phyloP scores from a whole-genome alignment of 2,888 invertebrate genomes.

The Drosophila monieri region DNA sequence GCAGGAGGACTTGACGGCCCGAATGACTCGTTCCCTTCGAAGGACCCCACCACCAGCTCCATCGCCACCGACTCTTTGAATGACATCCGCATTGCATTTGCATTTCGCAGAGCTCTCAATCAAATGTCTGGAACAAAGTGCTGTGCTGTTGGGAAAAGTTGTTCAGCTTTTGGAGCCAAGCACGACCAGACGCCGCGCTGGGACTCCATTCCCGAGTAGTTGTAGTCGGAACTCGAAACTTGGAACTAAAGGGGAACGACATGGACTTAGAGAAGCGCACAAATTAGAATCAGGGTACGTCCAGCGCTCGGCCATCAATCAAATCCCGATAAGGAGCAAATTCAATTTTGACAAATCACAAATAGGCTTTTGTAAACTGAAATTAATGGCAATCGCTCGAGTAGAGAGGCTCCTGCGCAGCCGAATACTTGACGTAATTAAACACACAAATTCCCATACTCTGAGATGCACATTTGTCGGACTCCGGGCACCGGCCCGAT shows the following conservation, averaged over 20 bases:
- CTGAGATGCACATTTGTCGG: constrained; percentile 7
- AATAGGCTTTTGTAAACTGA: constrained; percentile 73
- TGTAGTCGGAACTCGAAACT: background rate
- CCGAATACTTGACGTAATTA: constrained; percentile 53
- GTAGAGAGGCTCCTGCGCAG: background rate
- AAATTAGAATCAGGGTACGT: constrained; percentile 35
- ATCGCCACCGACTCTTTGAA: constrained; percentile 29
- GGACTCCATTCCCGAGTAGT: constrained; percentile 9
- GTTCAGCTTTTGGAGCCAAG: constrained; percentile 31
- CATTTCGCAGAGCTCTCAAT: constrained; percentile 54
- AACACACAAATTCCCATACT: constrained; percentile 27
- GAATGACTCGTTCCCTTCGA: constrained; percentile 37
- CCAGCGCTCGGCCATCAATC: constrained; percentile 59
- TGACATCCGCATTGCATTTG: constrained; percentile 55
- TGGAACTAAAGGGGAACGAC: background rate
- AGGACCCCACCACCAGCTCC: constrained; percentile 1
- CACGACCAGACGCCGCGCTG: constrained; percentile 11
- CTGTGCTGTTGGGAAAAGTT: constrained; percentile 55
- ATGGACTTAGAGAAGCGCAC: constrained; percentile 20
- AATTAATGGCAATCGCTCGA: constrained; percentile 63
- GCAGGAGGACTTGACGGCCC: background rate
- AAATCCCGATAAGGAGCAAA: constrained; percentile 73
- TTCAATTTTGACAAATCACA: constrained; percentile 78
- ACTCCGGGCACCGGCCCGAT: background rate
- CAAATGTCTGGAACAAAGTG: constrained; percentile 56